phyloP scores from a whole-genome alignment of 2,113 vertebrate species.

The Casuarius casuarius region DNA sequence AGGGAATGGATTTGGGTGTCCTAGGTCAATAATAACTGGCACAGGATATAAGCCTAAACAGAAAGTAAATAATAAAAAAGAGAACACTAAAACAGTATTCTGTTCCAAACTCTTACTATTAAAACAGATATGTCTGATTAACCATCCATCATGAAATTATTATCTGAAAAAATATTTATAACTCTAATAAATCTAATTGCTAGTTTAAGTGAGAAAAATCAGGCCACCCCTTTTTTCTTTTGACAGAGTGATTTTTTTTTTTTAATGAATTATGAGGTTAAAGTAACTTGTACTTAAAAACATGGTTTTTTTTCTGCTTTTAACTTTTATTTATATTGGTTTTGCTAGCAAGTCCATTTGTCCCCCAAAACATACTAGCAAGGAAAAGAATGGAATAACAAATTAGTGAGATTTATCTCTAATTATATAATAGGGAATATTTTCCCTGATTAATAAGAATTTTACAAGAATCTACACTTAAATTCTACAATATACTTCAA shows the following conservation, averaged over 20 bases:
- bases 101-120: background rate
- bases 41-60: background rate
- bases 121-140: background rate
- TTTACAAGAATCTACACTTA: background rate
- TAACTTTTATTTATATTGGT: conserved; percentile 61
- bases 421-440: background rate
- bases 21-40: background rate
- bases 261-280: background rate
- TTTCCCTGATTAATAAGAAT: background rate
- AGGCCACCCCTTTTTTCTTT: background rate
- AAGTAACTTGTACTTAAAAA: conserved; percentile 50
- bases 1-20: background rate
- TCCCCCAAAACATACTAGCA: background rate
- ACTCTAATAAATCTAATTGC: background rate
- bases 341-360: conserved; percentile 11
- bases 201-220: background rate
- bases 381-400: background rate
- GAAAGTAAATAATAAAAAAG: background rate
- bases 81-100: background rate
- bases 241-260: background rate
- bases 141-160: background rate
- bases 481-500: background rate
- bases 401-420: background rate
- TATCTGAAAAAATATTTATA: background rate
- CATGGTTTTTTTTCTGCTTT: conserved; percentile 28